A percentile compares a stretch with the other conserved stretches of the same genome.
Evolutionary conservation across 2,113 vertebrate species (phyloP).

Genomic region (Limnothrissa miodon): DNA sequence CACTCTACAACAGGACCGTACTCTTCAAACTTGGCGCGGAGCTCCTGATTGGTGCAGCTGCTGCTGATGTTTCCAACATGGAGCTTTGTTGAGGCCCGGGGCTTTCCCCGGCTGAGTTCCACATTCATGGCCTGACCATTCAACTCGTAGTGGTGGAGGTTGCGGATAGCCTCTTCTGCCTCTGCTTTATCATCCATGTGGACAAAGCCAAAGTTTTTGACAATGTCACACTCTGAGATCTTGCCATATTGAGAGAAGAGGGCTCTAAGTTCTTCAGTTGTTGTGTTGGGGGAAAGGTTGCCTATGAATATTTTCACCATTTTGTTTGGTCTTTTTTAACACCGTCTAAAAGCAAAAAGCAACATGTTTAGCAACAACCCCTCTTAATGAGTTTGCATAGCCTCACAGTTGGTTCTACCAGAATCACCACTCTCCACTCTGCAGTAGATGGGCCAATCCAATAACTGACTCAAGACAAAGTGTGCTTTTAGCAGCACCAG

Average conservation of each 20-base stretch:
- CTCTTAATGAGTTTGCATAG: not conserved
- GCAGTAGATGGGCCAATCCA: not conserved
- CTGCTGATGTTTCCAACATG: slow-evolving; percentile 89
- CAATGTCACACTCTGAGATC: slow-evolving; percentile 91
- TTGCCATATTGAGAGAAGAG: slow-evolving; percentile 95
- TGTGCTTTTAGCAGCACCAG: not conserved
- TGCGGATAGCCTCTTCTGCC: slow-evolving; percentile 89
- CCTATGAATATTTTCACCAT: slow-evolving; percentile 98
- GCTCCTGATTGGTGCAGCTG: slow-evolving; percentile 87
- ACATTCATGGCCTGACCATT: slow-evolving; percentile 93
- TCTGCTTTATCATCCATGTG: slow-evolving; percentile 89
- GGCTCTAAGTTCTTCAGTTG: slow-evolving; percentile 85
- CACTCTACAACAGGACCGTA: slow-evolving; percentile 90
- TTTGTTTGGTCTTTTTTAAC: slow-evolving; percentile 40
- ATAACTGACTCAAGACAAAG: not conserved
- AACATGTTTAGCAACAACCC: not conserved
- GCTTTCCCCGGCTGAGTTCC: slow-evolving; percentile 89
- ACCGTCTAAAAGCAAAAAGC: not conserved
- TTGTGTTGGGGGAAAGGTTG: slow-evolving; percentile 89
- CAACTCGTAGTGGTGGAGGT: slow-evolving; percentile 92
- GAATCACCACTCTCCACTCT: too few relatives aligned
- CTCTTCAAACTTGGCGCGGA: slow-evolving; percentile 91
- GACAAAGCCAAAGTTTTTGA: slow-evolving; percentile 96
- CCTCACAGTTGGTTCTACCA: not conserved
- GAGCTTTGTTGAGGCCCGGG: slow-evolving; percentile 88